Evolutionary conservation across 2,113 vertebrate genomes (phyloP), one percentile per base, ranked within the genome.

Genomic region (Ranitomeya variabilis): DNA sequence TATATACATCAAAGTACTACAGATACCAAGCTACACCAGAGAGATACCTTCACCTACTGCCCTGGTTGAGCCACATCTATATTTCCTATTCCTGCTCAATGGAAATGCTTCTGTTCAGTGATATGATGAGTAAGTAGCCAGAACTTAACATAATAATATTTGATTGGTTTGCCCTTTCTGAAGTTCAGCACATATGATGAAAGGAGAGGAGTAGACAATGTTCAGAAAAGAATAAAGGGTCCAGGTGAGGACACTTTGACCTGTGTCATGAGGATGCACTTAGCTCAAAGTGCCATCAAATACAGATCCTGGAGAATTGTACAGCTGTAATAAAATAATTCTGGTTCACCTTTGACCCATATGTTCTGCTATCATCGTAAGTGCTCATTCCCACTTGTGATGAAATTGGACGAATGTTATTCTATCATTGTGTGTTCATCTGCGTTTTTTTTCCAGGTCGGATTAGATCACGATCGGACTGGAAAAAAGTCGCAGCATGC

Each of bases 131-230:
- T 6, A 21, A 18, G 31, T 7, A 18, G 12, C 10, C 9, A n/a
- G n/a, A 62, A 6, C 45, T n/a, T 12, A 12, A 52, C 26, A n/a
- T 51, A 83, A 83, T 83, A 13, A 15, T 51, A n/a, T 69, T 67
- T 16, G 45, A 83, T 67, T 64, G 45, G 18, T 1, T n/a, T 67
- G 80, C 31, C 37, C 45, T n/a, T 18, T 64, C n/a, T 16, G 23
- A 0, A 23, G 64, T 1, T n/a, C n/a, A n/a, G 19, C 37, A 9
- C 37, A 83, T 62, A 83, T 83, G 81, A 83, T 83, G 64, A 83
- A 83, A 83, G 81, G 81, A 54, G 54, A 83, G 81, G 81, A 54
- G 54, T 13, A n/a, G 18, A 14, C 13, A 23, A 13, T 54, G 81
- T 21, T 51, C 64, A 67, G 11, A 83, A 19, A 16, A 67, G 31